phyloP scores from a whole-genome alignment of 2,113 vertebrate species.

The Sturnira hondurensis region DNA sequence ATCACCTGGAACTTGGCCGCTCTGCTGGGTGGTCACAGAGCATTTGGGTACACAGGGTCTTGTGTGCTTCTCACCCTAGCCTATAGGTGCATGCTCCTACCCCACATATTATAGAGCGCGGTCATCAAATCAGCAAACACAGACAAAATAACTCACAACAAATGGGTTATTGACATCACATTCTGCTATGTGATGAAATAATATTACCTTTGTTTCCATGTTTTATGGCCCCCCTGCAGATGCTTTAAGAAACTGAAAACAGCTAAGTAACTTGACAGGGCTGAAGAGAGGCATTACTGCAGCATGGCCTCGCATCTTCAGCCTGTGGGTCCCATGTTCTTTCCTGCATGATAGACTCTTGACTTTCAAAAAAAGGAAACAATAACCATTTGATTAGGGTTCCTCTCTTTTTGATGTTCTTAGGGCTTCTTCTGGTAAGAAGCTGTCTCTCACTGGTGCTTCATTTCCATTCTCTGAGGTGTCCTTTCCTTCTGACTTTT shows the following conservation, averaged over 20 bases:
- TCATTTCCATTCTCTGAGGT: background rate
- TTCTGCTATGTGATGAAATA: background rate
- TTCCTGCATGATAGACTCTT: background rate
- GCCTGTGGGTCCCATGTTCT: fast-evolving
- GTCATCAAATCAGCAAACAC: background rate
- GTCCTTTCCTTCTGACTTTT: background rate
- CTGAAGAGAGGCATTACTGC: background rate
- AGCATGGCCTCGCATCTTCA: background rate
- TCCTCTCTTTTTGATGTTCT: background rate
- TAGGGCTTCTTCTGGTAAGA: background rate
- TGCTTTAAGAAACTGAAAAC: background rate
- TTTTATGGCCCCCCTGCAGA: background rate
- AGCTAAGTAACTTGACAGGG: too few species aligned
- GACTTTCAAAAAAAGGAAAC: background rate
- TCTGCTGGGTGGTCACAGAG: fast-evolving
- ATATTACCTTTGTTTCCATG: background rate
- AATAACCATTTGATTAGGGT: background rate
- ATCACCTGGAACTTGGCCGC: fast-evolving
- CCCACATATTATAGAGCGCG: fast-evolving
- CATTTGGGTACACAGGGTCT: background rate
- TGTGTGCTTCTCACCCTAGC: background rate
- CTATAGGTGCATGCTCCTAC: background rate
- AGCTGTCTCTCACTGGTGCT: background rate
- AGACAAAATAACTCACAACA: background rate
- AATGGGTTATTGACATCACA: background rate